A percentile compares a stretch with the other conserved stretches of the same genome.
These are phyloP conservation scores for Haplotaxodon microlepis DNA, from an alignment of 2,113 vertebrate genomes.

Conservation along the genomic window DNA sequence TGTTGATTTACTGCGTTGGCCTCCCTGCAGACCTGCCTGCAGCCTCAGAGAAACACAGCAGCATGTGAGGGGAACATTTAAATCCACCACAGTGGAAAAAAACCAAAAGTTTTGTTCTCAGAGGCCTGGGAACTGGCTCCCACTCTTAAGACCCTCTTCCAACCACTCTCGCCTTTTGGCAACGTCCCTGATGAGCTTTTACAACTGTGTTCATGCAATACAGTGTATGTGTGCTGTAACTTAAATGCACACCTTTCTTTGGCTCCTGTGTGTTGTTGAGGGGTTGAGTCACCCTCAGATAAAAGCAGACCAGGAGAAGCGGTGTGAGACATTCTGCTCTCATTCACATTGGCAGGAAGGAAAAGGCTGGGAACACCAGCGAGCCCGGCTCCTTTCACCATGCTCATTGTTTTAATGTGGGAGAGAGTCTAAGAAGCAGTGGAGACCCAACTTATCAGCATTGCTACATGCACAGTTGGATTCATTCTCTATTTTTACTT, in stretches of 20 bases:
- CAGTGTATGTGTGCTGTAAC: neutral
- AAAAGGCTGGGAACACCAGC: slow-evolving; percentile 62
- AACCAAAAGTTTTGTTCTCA: slow-evolving; percentile 43
- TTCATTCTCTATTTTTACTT: neutral
- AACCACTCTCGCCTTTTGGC: slow-evolving; percentile 57
- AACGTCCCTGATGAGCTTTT: slow-evolving; percentile 23
- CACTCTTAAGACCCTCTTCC: slow-evolving; percentile 21
- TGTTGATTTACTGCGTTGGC: neutral
- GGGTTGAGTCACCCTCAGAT: slow-evolving; percentile 1
- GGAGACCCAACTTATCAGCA: neutral
- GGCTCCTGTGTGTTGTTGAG: neutral
- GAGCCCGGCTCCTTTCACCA: slow-evolving; percentile 34
- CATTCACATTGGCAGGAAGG: slow-evolving; percentile 62
- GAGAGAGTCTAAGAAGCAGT: neutral
- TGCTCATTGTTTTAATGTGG: slow-evolving; percentile 53
- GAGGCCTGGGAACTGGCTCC: slow-evolving; percentile 56
- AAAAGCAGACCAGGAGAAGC: slow-evolving; percentile 14
- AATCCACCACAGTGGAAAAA: slow-evolving; percentile 27
- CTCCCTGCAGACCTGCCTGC: slow-evolving; percentile 3
- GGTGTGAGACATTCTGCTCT: slow-evolving; percentile 27
- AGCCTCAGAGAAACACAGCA: neutral
- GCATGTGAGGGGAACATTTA: slow-evolving; percentile 5
- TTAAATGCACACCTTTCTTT: neutral
- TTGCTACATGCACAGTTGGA: neutral
- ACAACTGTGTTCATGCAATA: neutral